Percentiles rank a stretch among this genome's conserved stretches.
These are phyloP conservation scores for Rhinella marina DNA, from an alignment of 2,797 vertebrate genomes.

Conservation along the genomic window DNA sequence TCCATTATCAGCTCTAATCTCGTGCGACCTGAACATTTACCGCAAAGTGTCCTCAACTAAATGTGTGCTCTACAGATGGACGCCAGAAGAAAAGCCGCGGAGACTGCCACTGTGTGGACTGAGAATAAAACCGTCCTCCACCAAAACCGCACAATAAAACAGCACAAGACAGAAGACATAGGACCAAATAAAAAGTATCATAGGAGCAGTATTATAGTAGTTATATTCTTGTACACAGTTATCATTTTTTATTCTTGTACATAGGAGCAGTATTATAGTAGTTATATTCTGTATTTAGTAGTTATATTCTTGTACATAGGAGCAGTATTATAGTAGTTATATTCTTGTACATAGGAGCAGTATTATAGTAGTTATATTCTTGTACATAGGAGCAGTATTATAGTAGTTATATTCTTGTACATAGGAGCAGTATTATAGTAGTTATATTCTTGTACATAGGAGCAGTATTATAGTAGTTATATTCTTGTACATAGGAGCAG, in stretches of 20 bases:
- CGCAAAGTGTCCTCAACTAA: not conserved
- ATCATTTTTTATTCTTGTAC: no score
- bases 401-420: not conserved
- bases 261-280: not conserved
- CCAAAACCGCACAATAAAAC: not conserved
- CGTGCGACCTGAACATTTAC: not conserved
- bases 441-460: not conserved
- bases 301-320: no score
- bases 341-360: not conserved
- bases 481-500: not conserved
- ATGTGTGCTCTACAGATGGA: not conserved
- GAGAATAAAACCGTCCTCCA: not conserved
- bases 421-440: not conserved
- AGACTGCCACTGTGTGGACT: not conserved
- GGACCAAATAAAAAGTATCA: no score
- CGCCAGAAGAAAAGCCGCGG: not conserved
- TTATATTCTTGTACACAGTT: conserved; percentile 5
- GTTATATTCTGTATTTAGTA: conserved; percentile 13
- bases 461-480: not conserved
- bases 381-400: not conserved
- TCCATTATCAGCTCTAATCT: conserved; percentile 14
- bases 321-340: not conserved
- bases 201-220: not conserved
- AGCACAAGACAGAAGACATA: no score
- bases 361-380: not conserved